A percentile compares a stretch with the other conserved stretches of the same genome.
Conservation (phyloP, 2,888 invertebrate species). For the Drosophila mercatorum region DNA sequence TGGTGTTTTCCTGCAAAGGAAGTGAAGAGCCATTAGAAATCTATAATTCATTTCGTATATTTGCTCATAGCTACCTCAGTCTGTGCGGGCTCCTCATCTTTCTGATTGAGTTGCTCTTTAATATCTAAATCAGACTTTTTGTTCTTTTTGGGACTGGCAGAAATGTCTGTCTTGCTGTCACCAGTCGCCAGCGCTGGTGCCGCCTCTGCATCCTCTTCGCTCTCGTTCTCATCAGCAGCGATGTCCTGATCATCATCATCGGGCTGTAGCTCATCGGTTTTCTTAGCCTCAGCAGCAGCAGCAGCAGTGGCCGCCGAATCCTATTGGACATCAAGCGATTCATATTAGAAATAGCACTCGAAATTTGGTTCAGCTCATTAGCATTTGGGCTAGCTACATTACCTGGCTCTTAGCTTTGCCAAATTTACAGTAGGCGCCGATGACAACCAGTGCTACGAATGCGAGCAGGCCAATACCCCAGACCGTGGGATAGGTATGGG, state of each 20-base stretch:
- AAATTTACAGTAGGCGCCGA: constrained; percentile 83
- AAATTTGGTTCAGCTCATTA: background rate
- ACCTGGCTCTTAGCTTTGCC: constrained; percentile 85
- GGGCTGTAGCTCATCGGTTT: constrained; percentile 89
- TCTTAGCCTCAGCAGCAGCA: constrained; percentile 87
- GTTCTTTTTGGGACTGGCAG: constrained; percentile 81
- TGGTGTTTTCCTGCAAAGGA: constrained; percentile 60
- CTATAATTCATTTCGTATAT: background rate
- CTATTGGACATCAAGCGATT: constrained; percentile 53
- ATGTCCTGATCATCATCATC: constrained; percentile 84
- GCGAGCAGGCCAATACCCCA: constrained; percentile 94
- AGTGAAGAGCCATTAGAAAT: background rate
- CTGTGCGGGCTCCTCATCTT: constrained; percentile 71
- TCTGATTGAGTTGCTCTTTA: constrained; percentile 62
- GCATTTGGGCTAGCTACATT: constrained; percentile 61
- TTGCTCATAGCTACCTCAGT: constrained; percentile 67
- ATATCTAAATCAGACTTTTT: constrained; percentile 85
- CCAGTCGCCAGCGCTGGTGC: constrained; percentile 43
- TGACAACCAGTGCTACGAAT: constrained; percentile 91
- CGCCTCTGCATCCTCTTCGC: constrained; percentile 54
- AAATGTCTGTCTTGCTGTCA: constrained; percentile 53
- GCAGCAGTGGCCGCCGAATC: constrained; percentile 84
- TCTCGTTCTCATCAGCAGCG: constrained; percentile 53
- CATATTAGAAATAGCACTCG: background rate
- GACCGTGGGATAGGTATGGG: constrained; percentile 94